Evolutionary conservation across 2,797 vertebrate species (phyloP), one percentile per base, ranked within the genome.

Genomic region (Phylloscopus collybita): DNA sequence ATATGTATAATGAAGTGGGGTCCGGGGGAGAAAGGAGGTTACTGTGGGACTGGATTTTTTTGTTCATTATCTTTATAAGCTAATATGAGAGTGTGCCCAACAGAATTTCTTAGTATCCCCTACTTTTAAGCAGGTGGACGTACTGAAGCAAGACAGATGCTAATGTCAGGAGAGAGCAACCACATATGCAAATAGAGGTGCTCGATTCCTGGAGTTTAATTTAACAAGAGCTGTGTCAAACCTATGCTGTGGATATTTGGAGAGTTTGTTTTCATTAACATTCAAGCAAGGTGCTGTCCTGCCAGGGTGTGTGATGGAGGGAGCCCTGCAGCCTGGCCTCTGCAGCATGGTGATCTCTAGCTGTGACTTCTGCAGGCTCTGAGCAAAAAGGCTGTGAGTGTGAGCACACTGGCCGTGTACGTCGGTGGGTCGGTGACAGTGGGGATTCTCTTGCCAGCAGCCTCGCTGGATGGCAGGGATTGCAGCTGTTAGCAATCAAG

Each of bases 401-500:
- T 0, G 5, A 81, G 30, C 26, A 32, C 30, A 1, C 23, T 0
- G 5, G 25, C 51, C 20, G 0, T 29, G 38, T 42, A 27, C 0
- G 0, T 59, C 0, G 0, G 18, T 60, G 75, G 32, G 51, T 66
- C 4, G 3, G 51, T 84, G 74, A 44, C 2, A 4, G 19, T 45
- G 57, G 44, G 70, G 61, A 79, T 69, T 49, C 49, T 50, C 69
- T 71, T 82, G 87, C 79, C 91, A 81, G 17, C 72, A 88, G 59
- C 59, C 87, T 67, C 50, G n/a, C 73, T 86, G 59, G 40, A 90
- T 93, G 94, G 92, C 85, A 93, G 70, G 88, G 74, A 50, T 34
- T 86, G 82, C 92, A 96, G 94, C 92, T 96, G 89, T 67, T 94
- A 93, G 66, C 73, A 60, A 65, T 86, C 75, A 76, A 47, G 71